Evolutionary conservation across 1,140 invertebrate genomes (phyloP), one percentile per base, ranked within the genome.

Genomic region (Drosophila suzukii): DNA sequence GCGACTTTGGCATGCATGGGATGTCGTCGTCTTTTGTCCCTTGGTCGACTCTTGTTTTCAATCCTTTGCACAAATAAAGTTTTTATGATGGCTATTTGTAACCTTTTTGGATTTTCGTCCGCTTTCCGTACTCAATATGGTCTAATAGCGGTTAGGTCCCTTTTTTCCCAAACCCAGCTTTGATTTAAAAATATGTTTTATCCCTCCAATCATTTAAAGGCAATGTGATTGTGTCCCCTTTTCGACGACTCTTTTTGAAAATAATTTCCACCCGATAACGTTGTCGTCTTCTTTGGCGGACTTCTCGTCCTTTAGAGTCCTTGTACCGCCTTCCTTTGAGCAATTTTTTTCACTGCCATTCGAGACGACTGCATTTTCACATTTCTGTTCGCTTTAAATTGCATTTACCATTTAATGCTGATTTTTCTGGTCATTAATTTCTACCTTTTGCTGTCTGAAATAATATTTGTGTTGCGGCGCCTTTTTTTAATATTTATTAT

Each of bases 171-270:
- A 13, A 11, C 47, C 47, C 60, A 44, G 62, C 80, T 89, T 81
- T 89, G 84, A 89, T 89, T 89, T 89, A 89, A 89, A 89, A 89
- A 89, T 89, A 89, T 89, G 84, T 84, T 89, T 89, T 72, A 73
- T 75, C 67, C 82, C 32, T 39, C 34, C 43, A 57, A 77, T 68
- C 62, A 51, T 67, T 60, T 57, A 72, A 78, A 43, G 73, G 41
- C 59, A 55, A 57, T 88, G 53, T 66, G 61, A 50, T 34, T 76
- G 62, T 62, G 65, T 63, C 57, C 75, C 58, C 56, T 49, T 5
- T 12, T 32, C n/a, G 39, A 30, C 15, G 15, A 50, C 77, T 78
- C 71, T 78, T 74, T 67, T 17, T 39, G 60, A n/a, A 72, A 78
- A 80, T 83, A 81, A 78, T 85, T 81, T 81, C 59, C 72, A 78